Conservation (phyloP, 2,113 vertebrate genomes). For the Miniopterus natalensis region DNA sequence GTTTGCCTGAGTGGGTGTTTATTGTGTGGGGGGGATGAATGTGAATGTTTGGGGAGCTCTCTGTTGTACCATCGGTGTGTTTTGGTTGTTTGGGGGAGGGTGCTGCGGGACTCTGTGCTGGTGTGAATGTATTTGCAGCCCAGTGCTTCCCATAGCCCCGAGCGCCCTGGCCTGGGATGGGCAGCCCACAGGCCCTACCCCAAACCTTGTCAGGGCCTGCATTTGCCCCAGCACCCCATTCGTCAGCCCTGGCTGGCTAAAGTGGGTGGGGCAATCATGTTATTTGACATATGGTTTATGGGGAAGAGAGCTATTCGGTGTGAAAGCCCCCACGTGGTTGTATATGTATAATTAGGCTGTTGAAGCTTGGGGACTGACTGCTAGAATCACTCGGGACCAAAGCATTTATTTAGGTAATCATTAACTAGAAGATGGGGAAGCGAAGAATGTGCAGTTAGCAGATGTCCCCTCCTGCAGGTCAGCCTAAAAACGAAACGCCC, state of each 20-base stretch:
- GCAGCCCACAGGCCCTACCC: neutral
- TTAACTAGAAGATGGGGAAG: conserved; percentile 62
- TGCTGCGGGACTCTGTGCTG: neutral
- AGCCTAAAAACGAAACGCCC: neutral
- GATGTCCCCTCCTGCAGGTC: neutral
- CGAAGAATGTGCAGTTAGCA: conserved; percentile 26
- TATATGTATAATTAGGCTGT: conserved; percentile 67
- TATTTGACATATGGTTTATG: conserved; percentile 67
- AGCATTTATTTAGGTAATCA: conserved; percentile 75
- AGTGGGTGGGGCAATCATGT: neutral
- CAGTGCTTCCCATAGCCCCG: neutral
- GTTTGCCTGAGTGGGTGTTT: neutral
- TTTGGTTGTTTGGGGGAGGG: neutral
- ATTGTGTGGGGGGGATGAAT: neutral
- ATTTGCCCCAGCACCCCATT: neutral
- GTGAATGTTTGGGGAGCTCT: conserved; percentile 39
- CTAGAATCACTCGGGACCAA: neutral
- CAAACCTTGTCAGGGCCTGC: neutral
- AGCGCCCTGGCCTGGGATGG: neutral
- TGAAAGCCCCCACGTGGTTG: neutral
- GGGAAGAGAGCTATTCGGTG: conserved; percentile 41
- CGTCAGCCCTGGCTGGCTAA: conserved; percentile 43
- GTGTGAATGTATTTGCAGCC: neutral
- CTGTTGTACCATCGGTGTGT: neutral
- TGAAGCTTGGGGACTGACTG: conserved; percentile 18